phyloP scores from a whole-genome alignment of 2,113 vertebrate genomes.

The Thalassoma bifasciatum region DNA sequence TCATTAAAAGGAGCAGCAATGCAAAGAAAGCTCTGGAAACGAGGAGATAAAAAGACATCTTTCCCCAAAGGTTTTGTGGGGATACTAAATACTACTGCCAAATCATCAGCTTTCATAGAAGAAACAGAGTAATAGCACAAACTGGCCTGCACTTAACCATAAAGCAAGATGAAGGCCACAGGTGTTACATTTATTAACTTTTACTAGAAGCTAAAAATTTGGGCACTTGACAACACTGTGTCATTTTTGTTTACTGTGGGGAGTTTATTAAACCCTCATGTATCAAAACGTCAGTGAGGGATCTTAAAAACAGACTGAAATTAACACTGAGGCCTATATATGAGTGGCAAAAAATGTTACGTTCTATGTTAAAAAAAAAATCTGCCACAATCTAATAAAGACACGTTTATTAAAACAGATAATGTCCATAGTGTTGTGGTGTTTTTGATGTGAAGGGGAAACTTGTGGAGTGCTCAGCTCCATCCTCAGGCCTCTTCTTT shows the following conservation, averaged over 20 bases:
- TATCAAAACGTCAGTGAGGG: too few species aligned
- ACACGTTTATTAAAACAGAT: too few species aligned
- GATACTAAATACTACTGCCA: background rate
- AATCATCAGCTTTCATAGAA: too few species aligned
- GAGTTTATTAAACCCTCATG: background rate
- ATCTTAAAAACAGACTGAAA: too few species aligned
- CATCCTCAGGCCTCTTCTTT: too few species aligned
- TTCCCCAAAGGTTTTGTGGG: background rate
- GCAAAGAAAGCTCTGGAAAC: slow-evolving; percentile 2
- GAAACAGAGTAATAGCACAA: background rate
- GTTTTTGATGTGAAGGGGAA: too few species aligned
- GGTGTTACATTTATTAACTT: slow-evolving; percentile 7
- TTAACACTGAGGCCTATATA: too few species aligned
- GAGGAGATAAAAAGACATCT: background rate
- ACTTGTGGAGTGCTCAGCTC: too few species aligned
- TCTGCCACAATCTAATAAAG: too few species aligned
- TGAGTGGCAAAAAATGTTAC: too few species aligned
- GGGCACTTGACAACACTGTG: background rate
- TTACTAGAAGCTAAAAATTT: slow-evolving; percentile 26
- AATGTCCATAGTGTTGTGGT: too few species aligned
- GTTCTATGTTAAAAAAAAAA: too few species aligned
- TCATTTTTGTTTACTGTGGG: background rate
- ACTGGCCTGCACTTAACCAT: background rate
- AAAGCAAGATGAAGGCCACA: background rate
- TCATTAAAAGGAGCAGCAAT: background rate